phyloP scores from a whole-genome alignment of 2,888 invertebrate genomes.

The Acleris emargana region DNA sequence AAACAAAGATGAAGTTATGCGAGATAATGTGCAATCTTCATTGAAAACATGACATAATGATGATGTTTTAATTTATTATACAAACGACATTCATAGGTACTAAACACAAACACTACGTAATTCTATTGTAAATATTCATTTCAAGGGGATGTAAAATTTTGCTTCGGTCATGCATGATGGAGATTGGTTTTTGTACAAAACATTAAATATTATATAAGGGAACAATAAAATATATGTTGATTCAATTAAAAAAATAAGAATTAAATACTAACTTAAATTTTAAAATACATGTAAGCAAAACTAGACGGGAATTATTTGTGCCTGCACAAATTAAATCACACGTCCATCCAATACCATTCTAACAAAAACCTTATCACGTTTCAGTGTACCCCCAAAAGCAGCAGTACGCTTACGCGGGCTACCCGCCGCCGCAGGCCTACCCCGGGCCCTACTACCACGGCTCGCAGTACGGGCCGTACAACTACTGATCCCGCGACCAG shows the following conservation, averaged over 20 bases:
- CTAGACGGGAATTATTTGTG: too few species aligned
- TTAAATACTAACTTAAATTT: too few species aligned
- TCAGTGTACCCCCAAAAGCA: slow-evolving; percentile 97
- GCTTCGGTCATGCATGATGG: slow-evolving; percentile 40
- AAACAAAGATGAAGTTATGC: too few species aligned
- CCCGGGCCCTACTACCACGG: slow-evolving; percentile 95
- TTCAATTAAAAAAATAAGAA: too few species aligned
- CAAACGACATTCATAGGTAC: slow-evolving; percentile 4
- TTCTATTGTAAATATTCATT: slow-evolving; percentile 55
- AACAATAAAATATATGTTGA: neutral
- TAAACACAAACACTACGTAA: slow-evolving; percentile 49
- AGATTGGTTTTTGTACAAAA: slow-evolving; percentile 37
- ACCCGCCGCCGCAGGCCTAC: slow-evolving; percentile 92
- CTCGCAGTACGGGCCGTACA: slow-evolving; percentile 96
- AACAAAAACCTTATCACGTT: slow-evolving; percentile 38
- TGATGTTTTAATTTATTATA: slow-evolving; percentile 39
- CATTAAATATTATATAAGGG: neutral
- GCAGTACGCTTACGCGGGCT: slow-evolving; percentile 95
- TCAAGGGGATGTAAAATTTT: slow-evolving; percentile 36
- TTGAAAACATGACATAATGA: neutral
- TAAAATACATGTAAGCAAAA: too few species aligned
- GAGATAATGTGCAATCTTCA: neutral
- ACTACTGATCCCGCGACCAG: slow-evolving; percentile 89
- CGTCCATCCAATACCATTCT: neutral
- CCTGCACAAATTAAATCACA: too few species aligned